phyloP scores from a whole-genome alignment of 1,140 invertebrate genomes.

The Teleogryllus occipitalis region DNA sequence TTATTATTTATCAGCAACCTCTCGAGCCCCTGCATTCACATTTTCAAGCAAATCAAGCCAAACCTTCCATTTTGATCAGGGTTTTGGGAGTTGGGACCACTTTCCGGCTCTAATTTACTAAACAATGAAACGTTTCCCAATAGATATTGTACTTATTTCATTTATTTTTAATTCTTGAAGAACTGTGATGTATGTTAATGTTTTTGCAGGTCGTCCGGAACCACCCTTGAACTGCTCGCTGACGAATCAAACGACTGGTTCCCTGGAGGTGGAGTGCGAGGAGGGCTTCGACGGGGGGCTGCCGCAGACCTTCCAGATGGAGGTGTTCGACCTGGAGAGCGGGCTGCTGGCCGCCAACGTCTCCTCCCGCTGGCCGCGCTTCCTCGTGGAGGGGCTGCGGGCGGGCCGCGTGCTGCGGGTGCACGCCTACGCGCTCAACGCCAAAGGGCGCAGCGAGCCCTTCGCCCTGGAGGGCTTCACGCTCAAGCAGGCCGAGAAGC shows the following conservation, averaged over 20 bases:
- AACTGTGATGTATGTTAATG: background rate
- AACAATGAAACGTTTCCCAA: no score
- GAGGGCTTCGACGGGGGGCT: slow-evolving; percentile 75
- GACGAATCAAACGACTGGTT: slow-evolving; percentile 67
- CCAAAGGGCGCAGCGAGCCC: slow-evolving; percentile 70
- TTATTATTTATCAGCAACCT: no score
- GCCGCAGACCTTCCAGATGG: slow-evolving; percentile 58
- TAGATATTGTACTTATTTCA: background rate
- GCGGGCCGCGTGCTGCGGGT: slow-evolving; percentile 60
- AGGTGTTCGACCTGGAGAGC: slow-evolving; percentile 61
- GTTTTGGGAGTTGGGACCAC: no score
- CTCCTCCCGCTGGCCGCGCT: slow-evolving; percentile 55
- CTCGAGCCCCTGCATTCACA: no score
- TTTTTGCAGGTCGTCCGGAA: slow-evolving; percentile 54
- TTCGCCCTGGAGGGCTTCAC: slow-evolving; percentile 53
- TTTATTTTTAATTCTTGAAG: background rate
- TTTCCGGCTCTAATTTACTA: no score
- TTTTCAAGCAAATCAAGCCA: no score
- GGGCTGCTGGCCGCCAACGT: slow-evolving; percentile 55
- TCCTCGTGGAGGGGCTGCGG: slow-evolving; percentile 58
- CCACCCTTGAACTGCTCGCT: slow-evolving; percentile 70
- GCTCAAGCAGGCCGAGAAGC: slow-evolving; percentile 67
- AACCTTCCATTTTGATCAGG: no score
- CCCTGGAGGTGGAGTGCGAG: slow-evolving; percentile 64
- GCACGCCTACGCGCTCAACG: slow-evolving; percentile 70